Evolutionary conservation across 2,888 invertebrate species (phyloP).

Genomic region (Schrankia costaestrigalis): DNA sequence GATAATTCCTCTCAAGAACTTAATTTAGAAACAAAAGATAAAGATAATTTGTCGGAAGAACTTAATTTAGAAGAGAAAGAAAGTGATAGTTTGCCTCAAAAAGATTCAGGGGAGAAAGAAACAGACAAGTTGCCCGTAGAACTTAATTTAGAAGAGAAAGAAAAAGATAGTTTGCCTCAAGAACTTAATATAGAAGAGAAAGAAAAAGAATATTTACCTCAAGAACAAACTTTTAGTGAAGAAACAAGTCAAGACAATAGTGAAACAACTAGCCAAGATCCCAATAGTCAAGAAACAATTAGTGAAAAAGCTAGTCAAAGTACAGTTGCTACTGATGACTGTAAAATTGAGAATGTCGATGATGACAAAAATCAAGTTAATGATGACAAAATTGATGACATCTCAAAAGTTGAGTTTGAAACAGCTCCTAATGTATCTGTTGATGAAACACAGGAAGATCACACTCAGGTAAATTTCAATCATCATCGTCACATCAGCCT

Average conservation of each 20-base stretch:
- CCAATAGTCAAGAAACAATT: conserved; percentile 13
- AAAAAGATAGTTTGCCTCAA: too few relatives aligned
- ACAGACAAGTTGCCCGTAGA: conserved; percentile 17
- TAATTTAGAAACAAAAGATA: too few relatives aligned
- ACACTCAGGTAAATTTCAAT: conserved; percentile 57
- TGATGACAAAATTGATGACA: conserved; percentile 60
- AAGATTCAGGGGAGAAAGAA: conserved; percentile 8
- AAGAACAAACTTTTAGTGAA: conserved; percentile 28
- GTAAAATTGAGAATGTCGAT: conserved; percentile 25
- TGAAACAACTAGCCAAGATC: conserved; percentile 24
- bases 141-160: conserved; percentile 24
- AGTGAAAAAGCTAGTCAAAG: conserved; percentile 10
- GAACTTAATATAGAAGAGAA: conserved; percentile 24
- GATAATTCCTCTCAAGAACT: too few relatives aligned
- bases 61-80: conserved; percentile 25
- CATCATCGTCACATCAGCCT: not conserved
- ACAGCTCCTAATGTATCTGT: conserved; percentile 72
- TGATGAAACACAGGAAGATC: conserved; percentile 69
- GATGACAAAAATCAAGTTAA: conserved; percentile 52
- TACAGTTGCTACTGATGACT: conserved; percentile 26
- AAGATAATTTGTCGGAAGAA: too few relatives aligned
- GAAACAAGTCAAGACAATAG: conserved; percentile 17
- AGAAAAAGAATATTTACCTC: conserved; percentile 25
- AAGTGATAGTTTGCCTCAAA: too few relatives aligned
- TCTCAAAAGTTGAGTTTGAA: conserved; percentile 78